phyloP scores from a whole-genome alignment of 2,797 vertebrate species.

The Acrossocheilus fasciatus region DNA sequence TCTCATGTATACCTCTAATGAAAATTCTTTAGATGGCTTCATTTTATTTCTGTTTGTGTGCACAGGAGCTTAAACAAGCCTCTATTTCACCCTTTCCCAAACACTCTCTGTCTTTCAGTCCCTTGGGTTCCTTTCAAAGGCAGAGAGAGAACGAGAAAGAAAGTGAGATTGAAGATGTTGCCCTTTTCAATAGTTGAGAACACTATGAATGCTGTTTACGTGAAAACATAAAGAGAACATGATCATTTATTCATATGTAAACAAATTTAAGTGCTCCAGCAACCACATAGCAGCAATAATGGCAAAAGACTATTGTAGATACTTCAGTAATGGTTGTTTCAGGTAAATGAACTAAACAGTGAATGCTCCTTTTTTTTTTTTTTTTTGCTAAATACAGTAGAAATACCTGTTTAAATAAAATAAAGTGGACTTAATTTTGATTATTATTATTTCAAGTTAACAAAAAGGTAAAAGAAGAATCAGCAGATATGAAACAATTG shows the following conservation, averaged over 20 bases:
- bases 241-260: neutral
- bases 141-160: slow-evolving; percentile 19
- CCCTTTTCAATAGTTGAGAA: slow-evolving; percentile 10
- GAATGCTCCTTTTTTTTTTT: neutral
- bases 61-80: slow-evolving; percentile 20
- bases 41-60: slow-evolving; percentile 48
- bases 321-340: neutral
- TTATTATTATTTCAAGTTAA: neutral
- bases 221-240: neutral
- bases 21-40: slow-evolving; percentile 51
- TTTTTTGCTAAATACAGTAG: neutral
- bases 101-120: slow-evolving; percentile 6
- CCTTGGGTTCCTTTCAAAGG: slow-evolving; percentile 38
- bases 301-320: neutral
- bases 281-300: neutral
- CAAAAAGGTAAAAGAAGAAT: neutral
- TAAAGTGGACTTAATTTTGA: neutral
- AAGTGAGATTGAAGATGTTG: slow-evolving; percentile 31
- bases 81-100: slow-evolving; percentile 10
- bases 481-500: neutral
- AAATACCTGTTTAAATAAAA: neutral
- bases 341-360: neutral
- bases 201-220: neutral
- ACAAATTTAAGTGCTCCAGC: neutral
- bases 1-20: slow-evolving; percentile 41